These are phyloP conservation scores for Tyrophagus putrescentiae DNA, from an alignment of 1,140 invertebrate species.

Conservation along the genomic window DNA sequence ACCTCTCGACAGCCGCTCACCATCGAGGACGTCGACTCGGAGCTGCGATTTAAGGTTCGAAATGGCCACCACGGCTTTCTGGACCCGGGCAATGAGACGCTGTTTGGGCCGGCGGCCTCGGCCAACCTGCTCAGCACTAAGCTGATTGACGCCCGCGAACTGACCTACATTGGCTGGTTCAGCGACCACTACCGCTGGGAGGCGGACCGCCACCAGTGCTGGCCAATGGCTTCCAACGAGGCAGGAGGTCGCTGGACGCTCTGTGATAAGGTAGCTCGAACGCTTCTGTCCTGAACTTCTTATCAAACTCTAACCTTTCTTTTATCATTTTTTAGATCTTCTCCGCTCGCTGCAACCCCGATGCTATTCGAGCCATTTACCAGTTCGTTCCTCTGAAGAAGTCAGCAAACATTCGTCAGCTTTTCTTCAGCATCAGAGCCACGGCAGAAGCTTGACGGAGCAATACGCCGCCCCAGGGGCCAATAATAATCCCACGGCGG, in stretches of 20 bases:
- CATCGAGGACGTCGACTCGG: not conserved
- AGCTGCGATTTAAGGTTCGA: not conserved
- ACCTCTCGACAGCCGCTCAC: not conserved
- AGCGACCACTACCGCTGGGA: constrained; percentile 28
- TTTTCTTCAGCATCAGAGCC: constrained; percentile 26
- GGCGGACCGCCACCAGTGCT: constrained; percentile 26
- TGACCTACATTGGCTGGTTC: constrained; percentile 27
- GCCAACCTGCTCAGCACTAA: constrained; percentile 25
- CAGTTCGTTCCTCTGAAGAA: constrained; percentile 26
- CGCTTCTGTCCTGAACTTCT: not conserved
- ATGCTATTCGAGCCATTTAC: constrained; percentile 27
- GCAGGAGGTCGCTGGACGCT: constrained; percentile 25
- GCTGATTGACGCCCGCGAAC: constrained; percentile 23
- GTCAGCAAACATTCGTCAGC: constrained; percentile 4
- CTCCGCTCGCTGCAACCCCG: constrained; percentile 24
- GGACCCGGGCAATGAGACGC: not conserved
- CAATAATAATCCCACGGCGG: constrained; percentile 14
- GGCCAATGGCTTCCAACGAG: no score
- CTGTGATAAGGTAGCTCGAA: constrained; percentile 25
- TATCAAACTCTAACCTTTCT: not conserved
- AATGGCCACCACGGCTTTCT: not conserved
- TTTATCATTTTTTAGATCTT: constrained; percentile 25
- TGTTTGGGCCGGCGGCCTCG: constrained; percentile 17
- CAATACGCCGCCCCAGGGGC: constrained; percentile 21
- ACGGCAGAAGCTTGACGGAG: constrained; percentile 24